Evolutionary conservation across 1,140 invertebrate genomes (phyloP).

Genomic region (Apis florea): DNA sequence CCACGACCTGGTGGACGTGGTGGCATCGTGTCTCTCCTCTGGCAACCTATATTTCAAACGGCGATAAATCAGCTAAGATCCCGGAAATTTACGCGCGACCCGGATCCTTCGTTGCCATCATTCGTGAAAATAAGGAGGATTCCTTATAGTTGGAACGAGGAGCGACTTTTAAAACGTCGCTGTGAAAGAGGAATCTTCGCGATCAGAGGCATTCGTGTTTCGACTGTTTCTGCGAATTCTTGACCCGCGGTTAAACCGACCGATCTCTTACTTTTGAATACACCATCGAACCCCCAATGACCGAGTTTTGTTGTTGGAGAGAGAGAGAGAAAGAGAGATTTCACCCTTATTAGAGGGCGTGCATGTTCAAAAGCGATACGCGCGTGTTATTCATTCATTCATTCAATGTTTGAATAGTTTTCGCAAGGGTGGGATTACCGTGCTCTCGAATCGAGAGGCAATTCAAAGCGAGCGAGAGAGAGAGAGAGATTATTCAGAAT

Average conservation of each 20-base stretch:
- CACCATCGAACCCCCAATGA: not conserved
- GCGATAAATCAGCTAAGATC: conserved; percentile 70
- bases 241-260: conserved; percentile 5
- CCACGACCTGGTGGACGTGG: conserved; percentile 39
- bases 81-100: conserved; percentile 69
- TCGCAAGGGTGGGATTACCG: not conserved
- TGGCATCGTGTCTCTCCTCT: conserved; percentile 16
- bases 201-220: conserved; percentile 43
- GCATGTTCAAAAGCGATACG: not conserved
- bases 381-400: conserved; percentile 6
- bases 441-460: not conserved
- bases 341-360: not conserved
- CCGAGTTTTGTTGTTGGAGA: conserved; percentile 12
- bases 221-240: conserved; percentile 51
- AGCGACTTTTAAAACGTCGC: not conserved
- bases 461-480: not conserved
- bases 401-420: conserved; percentile 2
- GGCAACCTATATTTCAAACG: conserved; percentile 67
- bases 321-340: conserved; percentile 5
- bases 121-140: conserved; percentile 29
- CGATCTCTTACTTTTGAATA: not conserved
- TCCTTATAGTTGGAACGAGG: not conserved
- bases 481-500: no score
- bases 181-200: conserved; percentile 24
- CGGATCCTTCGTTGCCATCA: conserved; percentile 57